A percentile compares a stretch with the other conserved stretches of the same genome.
These are phyloP conservation scores for Eupithecia tripunctaria DNA, from an alignment of 2,888 invertebrate genomes.

Conservation along the genomic window DNA sequence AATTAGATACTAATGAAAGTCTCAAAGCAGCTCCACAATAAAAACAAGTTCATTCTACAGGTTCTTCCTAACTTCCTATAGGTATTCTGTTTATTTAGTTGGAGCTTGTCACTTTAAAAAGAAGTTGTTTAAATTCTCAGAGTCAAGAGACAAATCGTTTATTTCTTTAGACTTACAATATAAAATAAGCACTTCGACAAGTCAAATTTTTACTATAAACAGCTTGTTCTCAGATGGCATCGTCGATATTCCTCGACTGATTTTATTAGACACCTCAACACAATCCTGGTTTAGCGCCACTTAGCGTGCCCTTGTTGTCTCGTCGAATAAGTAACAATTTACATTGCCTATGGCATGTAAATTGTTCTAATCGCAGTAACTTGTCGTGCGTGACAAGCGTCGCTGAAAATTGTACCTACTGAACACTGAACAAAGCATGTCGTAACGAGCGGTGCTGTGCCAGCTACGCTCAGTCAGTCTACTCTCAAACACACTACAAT, in stretches of 20 bases:
- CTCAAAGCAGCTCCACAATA: background rate
- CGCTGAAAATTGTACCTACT: slow-evolving; percentile 61
- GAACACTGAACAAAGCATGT: slow-evolving; percentile 65
- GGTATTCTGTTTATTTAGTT: background rate
- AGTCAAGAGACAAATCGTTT: too few species aligned
- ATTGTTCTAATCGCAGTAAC: slow-evolving; percentile 45
- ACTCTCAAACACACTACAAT: slow-evolving; percentile 68
- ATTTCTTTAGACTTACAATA: too few species aligned
- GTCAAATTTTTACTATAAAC: too few species aligned
- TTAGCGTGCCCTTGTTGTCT: slow-evolving; percentile 27
- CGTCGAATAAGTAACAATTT: slow-evolving; percentile 40
- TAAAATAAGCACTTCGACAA: too few species aligned
- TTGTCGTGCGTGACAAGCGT: slow-evolving; percentile 60
- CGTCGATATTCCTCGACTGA: background rate
- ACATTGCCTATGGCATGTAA: too few species aligned
- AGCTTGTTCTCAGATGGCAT: too few species aligned
- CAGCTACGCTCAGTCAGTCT: slow-evolving; percentile 74
- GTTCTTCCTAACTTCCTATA: too few species aligned
- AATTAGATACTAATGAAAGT: background rate
- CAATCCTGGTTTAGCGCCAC: slow-evolving; percentile 1
- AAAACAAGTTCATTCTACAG: too few species aligned
- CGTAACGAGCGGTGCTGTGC: slow-evolving; percentile 64
- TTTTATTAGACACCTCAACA: background rate
- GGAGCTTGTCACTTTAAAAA: background rate
- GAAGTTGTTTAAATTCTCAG: background rate